Conservation (phyloP, 2,797 vertebrate genomes). For the Lepus townsendii region DNA sequence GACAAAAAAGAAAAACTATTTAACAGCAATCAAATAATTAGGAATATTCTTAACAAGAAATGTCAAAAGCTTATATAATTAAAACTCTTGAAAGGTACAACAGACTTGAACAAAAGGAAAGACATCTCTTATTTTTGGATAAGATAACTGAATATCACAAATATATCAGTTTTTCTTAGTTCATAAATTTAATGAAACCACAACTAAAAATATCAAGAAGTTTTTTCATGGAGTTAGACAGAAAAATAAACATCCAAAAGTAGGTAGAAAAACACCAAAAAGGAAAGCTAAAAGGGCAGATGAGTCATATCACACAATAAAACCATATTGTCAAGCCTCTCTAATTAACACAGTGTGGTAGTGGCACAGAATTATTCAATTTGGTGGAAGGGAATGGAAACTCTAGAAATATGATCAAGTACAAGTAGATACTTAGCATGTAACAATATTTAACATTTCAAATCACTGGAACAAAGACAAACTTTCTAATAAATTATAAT, state of each 20-base stretch:
- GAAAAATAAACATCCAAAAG: slow-evolving; percentile 41
- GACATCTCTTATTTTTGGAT: not conserved
- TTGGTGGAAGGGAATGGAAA: not conserved
- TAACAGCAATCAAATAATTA: slow-evolving; percentile 40
- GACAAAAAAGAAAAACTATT: not conserved
- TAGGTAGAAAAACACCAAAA: slow-evolving; percentile 7
- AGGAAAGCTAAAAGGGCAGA: not conserved
- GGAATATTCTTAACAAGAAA: slow-evolving; percentile 45
- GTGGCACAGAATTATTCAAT: not conserved
- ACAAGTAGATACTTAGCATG: not conserved
- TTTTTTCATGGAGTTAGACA: not conserved
- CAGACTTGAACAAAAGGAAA: slow-evolving; percentile 49
- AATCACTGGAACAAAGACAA: slow-evolving; percentile 2
- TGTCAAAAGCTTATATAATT: not conserved
- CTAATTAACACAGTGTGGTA: slow-evolving; percentile 22
- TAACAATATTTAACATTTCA: slow-evolving; percentile 9
- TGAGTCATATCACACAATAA: not conserved
- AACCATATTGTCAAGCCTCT: not conserved
- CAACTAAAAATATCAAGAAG: slow-evolving; percentile 48
- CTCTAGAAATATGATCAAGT: not conserved
- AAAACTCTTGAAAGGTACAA: slow-evolving; percentile 41
- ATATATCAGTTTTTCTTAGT: slow-evolving; percentile 5
- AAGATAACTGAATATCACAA: slow-evolving; percentile 42
- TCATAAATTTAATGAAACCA: slow-evolving; percentile 54
- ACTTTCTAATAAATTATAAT: slow-evolving; percentile 27